phyloP scores from a whole-genome alignment of 2,797 vertebrate species.

The Alca torda region DNA sequence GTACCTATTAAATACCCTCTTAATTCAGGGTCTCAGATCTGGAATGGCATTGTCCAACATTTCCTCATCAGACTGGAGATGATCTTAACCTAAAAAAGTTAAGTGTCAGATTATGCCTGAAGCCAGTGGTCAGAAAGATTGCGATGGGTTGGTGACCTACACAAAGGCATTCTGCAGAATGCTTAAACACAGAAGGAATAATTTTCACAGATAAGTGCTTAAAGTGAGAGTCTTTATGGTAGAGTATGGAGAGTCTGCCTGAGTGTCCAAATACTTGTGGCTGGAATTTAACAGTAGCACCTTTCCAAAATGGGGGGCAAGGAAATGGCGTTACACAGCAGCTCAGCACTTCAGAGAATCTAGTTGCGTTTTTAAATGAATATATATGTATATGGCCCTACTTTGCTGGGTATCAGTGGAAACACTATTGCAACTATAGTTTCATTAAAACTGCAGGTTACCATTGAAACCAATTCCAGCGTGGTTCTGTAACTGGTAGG shows the following conservation, averaged over 20 bases:
- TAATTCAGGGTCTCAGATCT: not conserved
- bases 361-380: not conserved
- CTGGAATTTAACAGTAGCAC: not conserved
- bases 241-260: not conserved
- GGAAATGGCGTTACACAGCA: not conserved
- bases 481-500: not conserved
- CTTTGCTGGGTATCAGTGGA: not conserved
- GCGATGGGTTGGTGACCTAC: not conserved
- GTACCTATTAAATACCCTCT: not conserved
- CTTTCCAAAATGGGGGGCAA: not conserved
- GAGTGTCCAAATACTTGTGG: not conserved
- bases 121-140: not conserved
- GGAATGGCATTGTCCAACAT: not conserved
- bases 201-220: not conserved
- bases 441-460: not conserved
- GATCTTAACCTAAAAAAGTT: not conserved
- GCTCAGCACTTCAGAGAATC: not conserved
- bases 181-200: not conserved
- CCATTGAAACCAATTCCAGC: not conserved
- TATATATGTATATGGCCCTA: not conserved
- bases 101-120: not conserved
- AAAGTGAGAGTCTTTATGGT: not conserved
- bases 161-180: not conserved
- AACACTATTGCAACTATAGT: not conserved
- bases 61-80: not conserved